Conservation (phyloP, 2,888 invertebrate species). For the Netelia virgata region DNA sequence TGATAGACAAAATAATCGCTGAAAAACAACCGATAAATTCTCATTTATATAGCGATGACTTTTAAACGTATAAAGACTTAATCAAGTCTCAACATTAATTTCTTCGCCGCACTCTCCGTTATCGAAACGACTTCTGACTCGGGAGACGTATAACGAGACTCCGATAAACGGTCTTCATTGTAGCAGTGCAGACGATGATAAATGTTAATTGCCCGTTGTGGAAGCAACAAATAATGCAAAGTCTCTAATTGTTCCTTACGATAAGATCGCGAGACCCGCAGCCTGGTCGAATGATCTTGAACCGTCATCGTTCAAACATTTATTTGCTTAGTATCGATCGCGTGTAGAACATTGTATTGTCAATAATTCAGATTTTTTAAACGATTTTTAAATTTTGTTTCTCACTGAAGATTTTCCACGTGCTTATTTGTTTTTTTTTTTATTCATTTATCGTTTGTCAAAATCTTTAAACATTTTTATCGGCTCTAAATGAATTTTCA, state of each 20-base stretch:
- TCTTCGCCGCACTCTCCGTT: constrained; percentile 2
- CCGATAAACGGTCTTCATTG: neutral
- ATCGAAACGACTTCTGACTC: constrained; percentile 35
- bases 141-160: neutral
- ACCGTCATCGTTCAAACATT: neutral
- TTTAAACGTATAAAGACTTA: too few relatives aligned
- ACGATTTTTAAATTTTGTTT: neutral
- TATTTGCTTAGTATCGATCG: neutral
- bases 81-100: neutral
- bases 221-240: constrained; percentile 2
- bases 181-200: constrained; percentile 24
- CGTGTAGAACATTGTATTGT: neutral
- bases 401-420: neutral
- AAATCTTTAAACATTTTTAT: too few relatives aligned
- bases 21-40: neutral
- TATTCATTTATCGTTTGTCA: neutral
- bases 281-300: constrained; percentile 26
- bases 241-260: neutral
- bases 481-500: too few relatives aligned
- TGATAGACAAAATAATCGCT: neutral
- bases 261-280: constrained; percentile 31
- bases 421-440: neutral
- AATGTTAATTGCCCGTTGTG: neutral
- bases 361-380: neutral
- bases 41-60: neutral